Conservation (phyloP, 2,888 invertebrate genomes). For the Archips crataeganus region DNA sequence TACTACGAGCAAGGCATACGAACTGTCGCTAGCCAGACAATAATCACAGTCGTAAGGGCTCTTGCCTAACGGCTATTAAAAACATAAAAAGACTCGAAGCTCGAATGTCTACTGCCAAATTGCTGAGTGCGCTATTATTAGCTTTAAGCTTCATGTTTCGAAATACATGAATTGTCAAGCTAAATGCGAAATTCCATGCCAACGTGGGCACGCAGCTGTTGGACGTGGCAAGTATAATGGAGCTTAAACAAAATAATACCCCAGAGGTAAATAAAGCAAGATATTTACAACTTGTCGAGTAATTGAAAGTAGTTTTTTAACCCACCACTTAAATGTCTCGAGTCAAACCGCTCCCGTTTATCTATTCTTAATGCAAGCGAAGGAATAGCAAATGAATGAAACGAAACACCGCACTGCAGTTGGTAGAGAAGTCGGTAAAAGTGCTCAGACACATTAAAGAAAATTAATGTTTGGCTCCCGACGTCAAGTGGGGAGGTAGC, state of each 20-base stretch:
- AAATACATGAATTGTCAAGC: conserved; percentile 18
- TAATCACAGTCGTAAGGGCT: conserved; percentile 26
- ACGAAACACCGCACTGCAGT: conserved; percentile 85
- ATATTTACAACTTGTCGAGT: conserved; percentile 27
- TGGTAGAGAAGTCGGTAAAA: conserved; percentile 74
- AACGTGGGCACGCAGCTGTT: neutral
- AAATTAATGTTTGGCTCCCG: conserved; percentile 84
- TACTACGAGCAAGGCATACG: conserved; percentile 1
- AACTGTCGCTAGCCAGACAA: conserved; percentile 17
- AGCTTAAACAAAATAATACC: conserved; percentile 9
- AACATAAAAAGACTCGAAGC: conserved; percentile 20
- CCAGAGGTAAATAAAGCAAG: conserved; percentile 8
- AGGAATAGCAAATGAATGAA: conserved; percentile 78
- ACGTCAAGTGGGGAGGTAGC: conserved; percentile 78
- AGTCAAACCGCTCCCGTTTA: conserved; percentile 64
- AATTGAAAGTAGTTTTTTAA: conserved; percentile 71
- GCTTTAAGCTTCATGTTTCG: conserved; percentile 22
- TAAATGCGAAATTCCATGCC: conserved; percentile 13
- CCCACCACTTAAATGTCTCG: conserved; percentile 74
- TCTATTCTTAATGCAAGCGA: conserved; percentile 80
- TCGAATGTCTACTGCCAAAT: conserved; percentile 25
- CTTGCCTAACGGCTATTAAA: conserved; percentile 25
- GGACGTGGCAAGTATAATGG: conserved; percentile 6
- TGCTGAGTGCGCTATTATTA: conserved; percentile 22
- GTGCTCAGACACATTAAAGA: conserved; percentile 85